Conservation (phyloP, 2,797 vertebrate genomes). For the Alauda arvensis region DNA sequence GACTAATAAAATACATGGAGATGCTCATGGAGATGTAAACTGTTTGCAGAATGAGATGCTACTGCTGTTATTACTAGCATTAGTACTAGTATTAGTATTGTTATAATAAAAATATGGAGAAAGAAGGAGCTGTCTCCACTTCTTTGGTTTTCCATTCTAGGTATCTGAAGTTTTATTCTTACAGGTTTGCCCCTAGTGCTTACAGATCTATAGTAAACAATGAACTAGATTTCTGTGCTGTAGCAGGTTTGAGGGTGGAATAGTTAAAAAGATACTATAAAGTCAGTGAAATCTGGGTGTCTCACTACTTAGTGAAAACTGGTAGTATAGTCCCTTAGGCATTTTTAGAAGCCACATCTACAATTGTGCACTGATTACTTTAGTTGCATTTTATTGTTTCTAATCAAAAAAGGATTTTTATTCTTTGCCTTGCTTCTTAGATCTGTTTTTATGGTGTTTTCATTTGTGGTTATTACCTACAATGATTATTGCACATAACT, state of each 20-base stretch:
- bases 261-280: not conserved
- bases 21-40: not conserved
- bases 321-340: not conserved
- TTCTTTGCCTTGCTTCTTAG: not conserved
- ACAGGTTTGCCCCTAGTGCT: not conserved
- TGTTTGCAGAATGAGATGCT: not conserved
- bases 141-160: not conserved
- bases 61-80: not conserved
- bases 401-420: not conserved
- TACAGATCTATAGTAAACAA: not conserved
- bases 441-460: not conserved
- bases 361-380: accelerated
- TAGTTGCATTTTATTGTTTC: not conserved
- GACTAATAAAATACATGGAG: not conserved
- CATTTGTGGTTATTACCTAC: not conserved
- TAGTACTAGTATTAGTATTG: not conserved
- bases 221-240: not conserved
- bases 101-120: not conserved
- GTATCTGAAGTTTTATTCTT: not conserved
- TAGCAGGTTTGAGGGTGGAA: not conserved
- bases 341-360: not conserved
- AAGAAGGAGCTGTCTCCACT: not conserved
- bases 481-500: not conserved
- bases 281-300: not conserved
- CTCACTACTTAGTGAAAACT: not conserved